Conservation (phyloP, 2,888 invertebrate genomes). For the Pegoplata infirma region DNA sequence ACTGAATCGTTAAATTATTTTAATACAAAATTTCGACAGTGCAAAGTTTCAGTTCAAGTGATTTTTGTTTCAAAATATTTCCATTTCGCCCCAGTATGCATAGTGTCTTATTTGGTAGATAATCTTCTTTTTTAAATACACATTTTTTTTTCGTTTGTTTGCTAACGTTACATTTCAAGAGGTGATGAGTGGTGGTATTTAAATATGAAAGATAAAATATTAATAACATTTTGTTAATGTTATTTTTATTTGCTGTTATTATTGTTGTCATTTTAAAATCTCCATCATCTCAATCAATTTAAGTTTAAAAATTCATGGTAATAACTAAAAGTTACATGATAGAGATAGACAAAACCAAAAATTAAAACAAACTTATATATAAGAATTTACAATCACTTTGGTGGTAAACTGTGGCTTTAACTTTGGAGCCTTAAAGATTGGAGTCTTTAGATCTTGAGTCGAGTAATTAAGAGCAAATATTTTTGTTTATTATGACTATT, state of each 20-base stretch:
- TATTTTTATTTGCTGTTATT: background rate
- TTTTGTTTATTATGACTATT: constrained; percentile 5
- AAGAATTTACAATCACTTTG: background rate
- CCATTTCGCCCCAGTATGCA: too few relatives aligned
- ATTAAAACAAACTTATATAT: background rate
- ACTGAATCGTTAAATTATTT: too few relatives aligned
- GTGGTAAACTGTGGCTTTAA: background rate
- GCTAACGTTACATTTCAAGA: constrained; percentile 3
- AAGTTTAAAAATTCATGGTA: background rate
- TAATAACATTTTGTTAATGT: background rate
- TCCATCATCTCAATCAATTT: background rate
- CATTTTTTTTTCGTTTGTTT: background rate
- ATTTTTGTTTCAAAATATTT: too few relatives aligned
- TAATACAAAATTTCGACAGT: too few relatives aligned
- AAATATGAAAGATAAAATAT: background rate
- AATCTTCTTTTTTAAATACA: background rate
- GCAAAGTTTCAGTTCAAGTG: too few relatives aligned
- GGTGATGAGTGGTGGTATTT: constrained; percentile 8
- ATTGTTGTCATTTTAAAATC: background rate
- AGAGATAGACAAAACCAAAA: background rate
- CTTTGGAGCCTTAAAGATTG: too few relatives aligned
- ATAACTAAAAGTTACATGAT: background rate
- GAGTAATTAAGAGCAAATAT: constrained; percentile 16
- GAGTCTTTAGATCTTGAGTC: too few relatives aligned
- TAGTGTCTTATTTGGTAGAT: background rate